These are phyloP conservation scores for Hyperoodon ampullatus DNA, from an alignment of 2,113 vertebrate genomes.

Conservation along the genomic window DNA sequence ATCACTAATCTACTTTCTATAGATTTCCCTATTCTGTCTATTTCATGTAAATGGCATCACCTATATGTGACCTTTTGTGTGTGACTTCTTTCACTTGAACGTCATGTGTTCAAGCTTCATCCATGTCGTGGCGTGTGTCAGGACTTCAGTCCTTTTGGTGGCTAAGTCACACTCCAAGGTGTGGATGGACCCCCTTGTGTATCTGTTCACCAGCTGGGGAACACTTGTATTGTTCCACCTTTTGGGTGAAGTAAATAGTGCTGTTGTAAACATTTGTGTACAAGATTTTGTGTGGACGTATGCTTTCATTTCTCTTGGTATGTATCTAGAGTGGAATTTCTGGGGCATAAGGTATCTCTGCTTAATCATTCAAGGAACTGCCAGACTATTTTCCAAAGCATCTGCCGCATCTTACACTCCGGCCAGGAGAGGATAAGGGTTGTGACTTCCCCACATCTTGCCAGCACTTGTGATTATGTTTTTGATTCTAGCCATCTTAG, in stretches of 20 bases:
- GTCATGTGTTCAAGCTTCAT: fast-evolving
- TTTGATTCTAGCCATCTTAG: fast-evolving
- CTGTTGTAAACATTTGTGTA: fast-evolving
- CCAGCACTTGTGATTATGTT: fast-evolving
- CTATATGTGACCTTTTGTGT: fast-evolving
- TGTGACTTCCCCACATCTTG: fast-evolving
- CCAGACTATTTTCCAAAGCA: not conserved
- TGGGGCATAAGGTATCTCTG: not conserved
- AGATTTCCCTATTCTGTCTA: fast-evolving
- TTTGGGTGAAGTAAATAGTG: fast-evolving
- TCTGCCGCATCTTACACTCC: fast-evolving
- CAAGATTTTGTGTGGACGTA: fast-evolving
- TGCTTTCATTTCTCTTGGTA: not conserved
- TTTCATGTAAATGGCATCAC: fast-evolving
- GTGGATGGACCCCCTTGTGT: fast-evolving
- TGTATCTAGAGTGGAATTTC: not conserved
- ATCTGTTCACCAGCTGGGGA: fast-evolving
- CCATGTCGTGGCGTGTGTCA: fast-evolving
- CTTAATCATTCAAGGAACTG: fast-evolving
- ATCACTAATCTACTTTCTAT: fast-evolving
- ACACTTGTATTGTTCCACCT: not conserved
- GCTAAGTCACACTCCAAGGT: not conserved
- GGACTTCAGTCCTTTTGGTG: not conserved
- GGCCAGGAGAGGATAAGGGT: fast-evolving
- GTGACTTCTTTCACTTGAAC: no score